These are phyloP conservation scores for Varecia variegata DNA, from an alignment of 2,797 vertebrate genomes.

Conservation along the genomic window DNA sequence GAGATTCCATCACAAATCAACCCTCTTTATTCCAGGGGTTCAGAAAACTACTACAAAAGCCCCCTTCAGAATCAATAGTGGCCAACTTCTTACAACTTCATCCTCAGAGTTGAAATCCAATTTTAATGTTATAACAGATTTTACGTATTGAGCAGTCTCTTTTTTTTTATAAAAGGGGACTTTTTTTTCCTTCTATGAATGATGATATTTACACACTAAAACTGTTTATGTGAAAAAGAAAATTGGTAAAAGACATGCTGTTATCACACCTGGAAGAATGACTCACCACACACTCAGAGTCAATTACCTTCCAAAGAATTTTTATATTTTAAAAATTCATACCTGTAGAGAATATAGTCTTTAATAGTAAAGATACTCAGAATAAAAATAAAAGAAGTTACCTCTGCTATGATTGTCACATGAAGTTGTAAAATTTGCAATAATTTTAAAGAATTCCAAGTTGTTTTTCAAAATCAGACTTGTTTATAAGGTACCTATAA, in stretches of 20 bases:
- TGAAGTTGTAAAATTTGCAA: neutral
- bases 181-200: neutral
- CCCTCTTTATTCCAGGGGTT: conserved; percentile 65
- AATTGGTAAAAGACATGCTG: neutral
- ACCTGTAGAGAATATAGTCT: neutral
- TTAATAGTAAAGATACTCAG: conserved; percentile 5
- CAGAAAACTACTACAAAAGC: conserved; percentile 68
- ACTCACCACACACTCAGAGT: neutral
- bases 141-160: neutral
- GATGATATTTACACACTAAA: neutral
- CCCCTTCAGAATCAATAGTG: conserved; percentile 65
- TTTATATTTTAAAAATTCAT: conserved; percentile 34
- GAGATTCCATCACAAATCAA: conserved; percentile 77
- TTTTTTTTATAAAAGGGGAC: neutral
- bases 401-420: neutral
- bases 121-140: conserved; percentile 32
- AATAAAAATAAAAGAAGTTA: conserved; percentile 6
- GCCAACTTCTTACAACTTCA: conserved; percentile 43
- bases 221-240: conserved; percentile 3
- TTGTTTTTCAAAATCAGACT: conserved; percentile 28
- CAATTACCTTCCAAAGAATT: conserved; percentile 7
- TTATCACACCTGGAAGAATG: neutral
- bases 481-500: neutral
- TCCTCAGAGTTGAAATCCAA: conserved; percentile 4
- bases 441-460: conserved; percentile 15